Evolutionary conservation across 2,113 vertebrate genomes (phyloP).

Genomic region (Bujurquina vittata): DNA sequence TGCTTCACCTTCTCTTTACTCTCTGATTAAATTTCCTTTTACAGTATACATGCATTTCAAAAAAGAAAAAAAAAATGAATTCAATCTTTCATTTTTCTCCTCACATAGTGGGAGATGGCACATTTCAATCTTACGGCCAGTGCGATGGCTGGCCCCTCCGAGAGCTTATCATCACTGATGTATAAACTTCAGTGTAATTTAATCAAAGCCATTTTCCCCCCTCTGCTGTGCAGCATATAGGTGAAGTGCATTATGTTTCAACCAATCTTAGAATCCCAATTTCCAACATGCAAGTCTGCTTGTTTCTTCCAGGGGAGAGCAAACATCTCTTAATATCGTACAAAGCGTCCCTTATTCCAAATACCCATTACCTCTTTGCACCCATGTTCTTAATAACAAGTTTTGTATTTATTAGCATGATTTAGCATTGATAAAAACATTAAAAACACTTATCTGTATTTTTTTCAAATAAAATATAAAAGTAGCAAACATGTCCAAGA

Average conservation of each 20-base stretch:
- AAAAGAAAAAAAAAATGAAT: constrained; percentile 34
- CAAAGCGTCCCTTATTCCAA: constrained; percentile 3
- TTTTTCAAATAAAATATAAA: not conserved
- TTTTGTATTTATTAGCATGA: constrained; percentile 11
- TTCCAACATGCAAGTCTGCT: constrained; percentile 38
- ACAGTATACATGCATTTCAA: constrained; percentile 2
- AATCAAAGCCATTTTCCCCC: constrained; percentile 63
- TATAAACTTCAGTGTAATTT: constrained; percentile 66
- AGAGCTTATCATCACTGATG: constrained; percentile 62
- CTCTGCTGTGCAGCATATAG: constrained; percentile 27
- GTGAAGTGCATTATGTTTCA: constrained; percentile 31
- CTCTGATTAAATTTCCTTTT: constrained; percentile 28
- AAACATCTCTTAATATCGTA: constrained; percentile 9
- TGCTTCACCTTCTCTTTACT: constrained; percentile 1
- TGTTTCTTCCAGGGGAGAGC: constrained; percentile 18
- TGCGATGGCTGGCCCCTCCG: constrained; percentile 16
- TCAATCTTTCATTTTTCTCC: constrained; percentile 38
- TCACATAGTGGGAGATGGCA: constrained; percentile 8
- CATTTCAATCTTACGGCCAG: constrained; percentile 24
- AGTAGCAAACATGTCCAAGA: not conserved
- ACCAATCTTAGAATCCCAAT: constrained; percentile 40
- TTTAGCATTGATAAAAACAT: not conserved
- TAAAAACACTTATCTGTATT: not conserved
- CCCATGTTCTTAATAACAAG: not conserved
- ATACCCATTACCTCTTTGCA: constrained; percentile 9